Percentiles rank a stretch among this genome's conserved stretches.
These are phyloP conservation scores for Athene noctua DNA, from an alignment of 2,113 vertebrate species.

Conservation along the genomic window DNA sequence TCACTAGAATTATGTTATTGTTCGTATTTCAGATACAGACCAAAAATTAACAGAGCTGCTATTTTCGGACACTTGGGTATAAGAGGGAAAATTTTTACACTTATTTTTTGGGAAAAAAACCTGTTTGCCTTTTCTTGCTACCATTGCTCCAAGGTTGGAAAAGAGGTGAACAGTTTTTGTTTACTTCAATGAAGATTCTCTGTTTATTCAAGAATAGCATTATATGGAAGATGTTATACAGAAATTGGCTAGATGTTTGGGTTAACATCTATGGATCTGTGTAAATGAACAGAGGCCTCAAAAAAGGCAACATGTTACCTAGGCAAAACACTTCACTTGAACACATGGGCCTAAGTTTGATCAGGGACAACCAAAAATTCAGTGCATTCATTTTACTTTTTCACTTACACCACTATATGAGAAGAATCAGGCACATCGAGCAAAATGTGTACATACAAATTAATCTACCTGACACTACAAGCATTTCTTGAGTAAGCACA, in stretches of 20 bases:
- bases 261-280: not conserved
- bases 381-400: not conserved
- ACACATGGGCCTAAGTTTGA: not conserved
- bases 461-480: not conserved
- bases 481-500: not conserved
- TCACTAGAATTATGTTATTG: not conserved
- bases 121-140: not conserved
- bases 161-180: not conserved
- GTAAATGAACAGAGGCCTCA: not conserved
- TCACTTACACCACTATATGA: not conserved
- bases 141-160: not conserved
- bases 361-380: not conserved
- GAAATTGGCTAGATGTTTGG: not conserved
- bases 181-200: not conserved
- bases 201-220: not conserved
- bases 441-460: not conserved
- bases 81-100: not conserved
- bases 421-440: not conserved
- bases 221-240: not conserved
- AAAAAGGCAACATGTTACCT: not conserved
- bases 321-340: not conserved
- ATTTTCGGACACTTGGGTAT: not conserved
- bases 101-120: not conserved
- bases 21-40: not conserved
- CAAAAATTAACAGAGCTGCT: not conserved